Evolutionary conservation across 2,888 invertebrate species (phyloP).

Genomic region (Stenodema calcarata): DNA sequence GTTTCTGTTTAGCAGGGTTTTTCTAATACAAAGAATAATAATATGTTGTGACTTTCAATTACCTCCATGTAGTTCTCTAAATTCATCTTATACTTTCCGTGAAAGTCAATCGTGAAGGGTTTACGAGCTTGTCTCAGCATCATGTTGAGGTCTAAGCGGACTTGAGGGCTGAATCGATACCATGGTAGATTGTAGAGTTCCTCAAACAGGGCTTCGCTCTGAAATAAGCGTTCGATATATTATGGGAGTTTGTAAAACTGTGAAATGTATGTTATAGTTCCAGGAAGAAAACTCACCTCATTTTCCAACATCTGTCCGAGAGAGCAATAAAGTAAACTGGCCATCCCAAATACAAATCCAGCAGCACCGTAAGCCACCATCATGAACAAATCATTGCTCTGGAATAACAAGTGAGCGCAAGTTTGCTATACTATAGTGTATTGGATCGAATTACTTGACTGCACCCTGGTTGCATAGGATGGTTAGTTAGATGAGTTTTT

Average conservation of each 20-base stretch:
- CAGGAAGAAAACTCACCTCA: no score
- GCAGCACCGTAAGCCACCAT: background rate
- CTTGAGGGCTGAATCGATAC: background rate
- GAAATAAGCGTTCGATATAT: background rate
- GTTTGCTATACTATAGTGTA: no score
- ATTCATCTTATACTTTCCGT: constrained; percentile 22
- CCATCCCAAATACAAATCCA: background rate
- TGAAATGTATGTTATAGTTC: no score
- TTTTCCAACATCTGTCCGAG: constrained; percentile 20
- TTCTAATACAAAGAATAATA: no score
- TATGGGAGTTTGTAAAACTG: no score
- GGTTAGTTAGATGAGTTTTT: no score
- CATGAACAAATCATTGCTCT: background rate
- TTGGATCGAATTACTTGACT: no score
- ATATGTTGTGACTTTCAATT: background rate
- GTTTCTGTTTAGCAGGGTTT: no score
- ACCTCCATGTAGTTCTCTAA: background rate
- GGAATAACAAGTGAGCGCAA: no score
- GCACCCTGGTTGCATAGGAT: no score
- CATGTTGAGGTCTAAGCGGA: constrained; percentile 19
- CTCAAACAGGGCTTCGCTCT: constrained; percentile 30
- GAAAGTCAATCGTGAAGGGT: constrained; percentile 31
- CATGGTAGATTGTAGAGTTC: constrained; percentile 18
- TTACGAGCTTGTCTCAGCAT: constrained; percentile 27
- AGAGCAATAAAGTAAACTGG: background rate